phyloP scores from a whole-genome alignment of 1,140 invertebrate genomes.

The Neodiprion fabricii region DNA sequence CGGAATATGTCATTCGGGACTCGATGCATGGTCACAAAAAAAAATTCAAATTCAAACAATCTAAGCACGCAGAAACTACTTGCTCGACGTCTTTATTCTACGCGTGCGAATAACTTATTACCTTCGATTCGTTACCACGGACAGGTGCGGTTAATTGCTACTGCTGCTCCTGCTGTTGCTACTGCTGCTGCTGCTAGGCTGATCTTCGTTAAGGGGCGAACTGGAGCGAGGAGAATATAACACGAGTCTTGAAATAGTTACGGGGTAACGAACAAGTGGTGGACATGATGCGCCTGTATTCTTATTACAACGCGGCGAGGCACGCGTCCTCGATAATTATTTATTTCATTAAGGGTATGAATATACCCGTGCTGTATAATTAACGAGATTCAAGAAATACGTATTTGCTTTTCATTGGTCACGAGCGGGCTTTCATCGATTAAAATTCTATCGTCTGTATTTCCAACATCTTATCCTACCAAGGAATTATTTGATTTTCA shows the following conservation, averaged over 20 bases:
- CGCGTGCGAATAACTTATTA: no score
- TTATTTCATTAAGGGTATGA: not conserved
- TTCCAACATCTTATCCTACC: no score
- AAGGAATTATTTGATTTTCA: no score
- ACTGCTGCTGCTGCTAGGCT: not conserved
- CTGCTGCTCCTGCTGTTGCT: no score
- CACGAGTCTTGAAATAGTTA: not conserved
- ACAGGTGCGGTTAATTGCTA: no score
- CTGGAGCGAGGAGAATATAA: not conserved
- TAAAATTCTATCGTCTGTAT: not conserved
- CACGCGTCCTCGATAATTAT: not conserved
- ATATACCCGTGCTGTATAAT: not conserved
- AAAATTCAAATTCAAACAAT: no score
- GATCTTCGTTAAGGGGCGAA: not conserved
- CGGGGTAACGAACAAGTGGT: slow-evolving; percentile 1
- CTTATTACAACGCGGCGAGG: no score
- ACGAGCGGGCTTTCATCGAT: not conserved
- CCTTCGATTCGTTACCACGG: no score
- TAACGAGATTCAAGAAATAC: not conserved
- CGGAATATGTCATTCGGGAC: no score
- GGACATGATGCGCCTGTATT: not conserved
- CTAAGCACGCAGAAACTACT: no score
- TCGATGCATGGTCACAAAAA: no score
- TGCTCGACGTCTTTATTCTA: no score
- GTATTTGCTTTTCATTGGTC: not conserved